phyloP scores from a whole-genome alignment of 2,797 vertebrate species.

The Rhinella marina region DNA sequence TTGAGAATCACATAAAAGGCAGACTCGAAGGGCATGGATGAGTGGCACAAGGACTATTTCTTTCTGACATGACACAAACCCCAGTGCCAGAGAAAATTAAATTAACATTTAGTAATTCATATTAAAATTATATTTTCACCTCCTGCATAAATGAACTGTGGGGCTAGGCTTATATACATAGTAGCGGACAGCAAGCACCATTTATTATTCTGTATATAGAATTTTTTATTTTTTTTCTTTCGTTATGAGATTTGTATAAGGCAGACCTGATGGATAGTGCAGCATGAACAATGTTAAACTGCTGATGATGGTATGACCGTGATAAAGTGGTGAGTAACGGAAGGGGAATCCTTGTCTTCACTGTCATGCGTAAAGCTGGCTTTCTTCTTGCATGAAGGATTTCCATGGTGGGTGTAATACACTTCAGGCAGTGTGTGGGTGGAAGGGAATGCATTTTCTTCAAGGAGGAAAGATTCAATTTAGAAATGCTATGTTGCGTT shows the following conservation, averaged over 20 bases:
- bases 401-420: conserved; percentile 22
- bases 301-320: neutral
- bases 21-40: conserved; percentile 54
- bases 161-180: neutral
- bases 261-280: neutral
- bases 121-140: conserved; percentile 55
- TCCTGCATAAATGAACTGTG: conserved; percentile 45
- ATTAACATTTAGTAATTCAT: conserved; percentile 60
- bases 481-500: neutral
- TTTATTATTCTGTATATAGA: conserved; percentile 5
- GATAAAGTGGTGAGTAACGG: neutral
- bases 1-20: conserved; percentile 57
- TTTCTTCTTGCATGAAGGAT: conserved; percentile 45
- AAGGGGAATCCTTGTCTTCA: conserved; percentile 42
- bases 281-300: neutral
- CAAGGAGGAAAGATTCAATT: conserved; percentile 20
- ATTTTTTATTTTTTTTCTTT: neutral
- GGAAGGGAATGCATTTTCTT: conserved; percentile 35
- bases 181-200: neutral
- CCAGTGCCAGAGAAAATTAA: conserved; percentile 53
- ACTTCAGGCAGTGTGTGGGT: conserved; percentile 46
- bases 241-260: neutral
- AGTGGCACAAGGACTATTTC: conserved; percentile 52
- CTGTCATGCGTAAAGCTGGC: neutral
- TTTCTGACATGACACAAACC: conserved; percentile 52